Evolutionary conservation across 1,140 invertebrate genomes (phyloP).

Genomic region (Leucophenga varia): DNA sequence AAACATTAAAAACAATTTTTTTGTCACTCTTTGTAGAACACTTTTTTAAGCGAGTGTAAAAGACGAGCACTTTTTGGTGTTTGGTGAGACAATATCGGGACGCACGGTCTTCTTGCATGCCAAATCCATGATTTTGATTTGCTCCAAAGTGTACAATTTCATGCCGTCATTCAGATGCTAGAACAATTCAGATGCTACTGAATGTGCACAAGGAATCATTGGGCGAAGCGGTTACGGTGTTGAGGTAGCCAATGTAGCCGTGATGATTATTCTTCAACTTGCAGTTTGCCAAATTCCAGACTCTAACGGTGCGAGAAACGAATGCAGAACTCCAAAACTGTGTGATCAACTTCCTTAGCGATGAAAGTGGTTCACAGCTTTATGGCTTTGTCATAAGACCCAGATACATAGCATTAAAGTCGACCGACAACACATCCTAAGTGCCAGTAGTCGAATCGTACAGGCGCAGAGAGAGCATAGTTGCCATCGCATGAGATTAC

Average conservation of each 20-base stretch:
- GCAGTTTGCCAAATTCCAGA: slow-evolving; percentile 99
- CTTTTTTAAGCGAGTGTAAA: too few relatives aligned
- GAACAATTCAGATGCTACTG: slow-evolving; percentile 98
- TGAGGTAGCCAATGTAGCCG: slow-evolving; percentile 96
- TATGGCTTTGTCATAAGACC: slow-evolving; percentile 97
- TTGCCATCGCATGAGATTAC: slow-evolving; percentile 98
- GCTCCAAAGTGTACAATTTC: slow-evolving; percentile 97
- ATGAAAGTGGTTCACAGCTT: slow-evolving; percentile 99
- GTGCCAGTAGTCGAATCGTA: slow-evolving; percentile 92
- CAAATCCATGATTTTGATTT: slow-evolving; percentile 99
- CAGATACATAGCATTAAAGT: slow-evolving; percentile 98
- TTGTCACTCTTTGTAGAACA: too few relatives aligned
- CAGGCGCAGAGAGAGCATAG: slow-evolving; percentile 91
- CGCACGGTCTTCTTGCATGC: slow-evolving; percentile 99
- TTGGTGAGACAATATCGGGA: slow-evolving; percentile 82
- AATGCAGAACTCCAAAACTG: slow-evolving; percentile 99
- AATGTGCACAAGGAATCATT: slow-evolving; percentile 99
- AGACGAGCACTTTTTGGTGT: slow-evolving; percentile 89
- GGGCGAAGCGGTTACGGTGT: slow-evolving; percentile 98
- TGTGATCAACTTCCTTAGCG: slow-evolving; percentile 97
- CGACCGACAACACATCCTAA: slow-evolving; percentile 97
- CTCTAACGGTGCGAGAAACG: slow-evolving; percentile 98
- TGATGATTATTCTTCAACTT: slow-evolving; percentile 98
- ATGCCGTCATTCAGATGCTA: slow-evolving; percentile 99
- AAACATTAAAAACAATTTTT: too few relatives aligned